Conservation (phyloP, 2,113 vertebrate genomes). For the Canis aureus region DNA sequence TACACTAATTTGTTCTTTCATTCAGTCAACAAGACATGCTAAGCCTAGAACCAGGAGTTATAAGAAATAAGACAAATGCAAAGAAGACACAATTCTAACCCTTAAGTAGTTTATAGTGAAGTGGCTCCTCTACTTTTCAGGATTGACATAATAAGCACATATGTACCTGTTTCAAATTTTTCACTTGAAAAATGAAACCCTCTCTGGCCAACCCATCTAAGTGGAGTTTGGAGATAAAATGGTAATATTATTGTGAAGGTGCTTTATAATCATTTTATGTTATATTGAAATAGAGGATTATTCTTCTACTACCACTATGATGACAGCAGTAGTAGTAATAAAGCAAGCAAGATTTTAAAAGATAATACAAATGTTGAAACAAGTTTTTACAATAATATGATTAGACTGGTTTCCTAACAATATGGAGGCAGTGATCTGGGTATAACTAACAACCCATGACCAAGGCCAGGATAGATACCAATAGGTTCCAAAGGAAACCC, state of each 20-base stretch:
- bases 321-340: background rate
- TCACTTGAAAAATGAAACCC: background rate
- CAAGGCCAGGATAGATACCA: background rate
- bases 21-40: background rate
- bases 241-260: background rate
- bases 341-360: constrained; percentile 31
- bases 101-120: background rate
- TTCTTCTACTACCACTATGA: background rate
- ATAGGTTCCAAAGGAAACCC: background rate
- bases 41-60: background rate
- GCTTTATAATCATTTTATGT: background rate
- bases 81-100: background rate
- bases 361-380: background rate
- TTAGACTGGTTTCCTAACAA: background rate
- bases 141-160: constrained; percentile 19
- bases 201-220: background rate
- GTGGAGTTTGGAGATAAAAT: constrained; percentile 17
- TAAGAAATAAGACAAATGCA: background rate
- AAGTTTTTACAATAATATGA: background rate
- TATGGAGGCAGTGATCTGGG: background rate
- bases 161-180: background rate
- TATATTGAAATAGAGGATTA: background rate
- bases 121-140: background rate
- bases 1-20: background rate
- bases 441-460: background rate